phyloP scores from a whole-genome alignment of 2,113 vertebrate genomes.

The Dicerorhinus sumatrensis region DNA sequence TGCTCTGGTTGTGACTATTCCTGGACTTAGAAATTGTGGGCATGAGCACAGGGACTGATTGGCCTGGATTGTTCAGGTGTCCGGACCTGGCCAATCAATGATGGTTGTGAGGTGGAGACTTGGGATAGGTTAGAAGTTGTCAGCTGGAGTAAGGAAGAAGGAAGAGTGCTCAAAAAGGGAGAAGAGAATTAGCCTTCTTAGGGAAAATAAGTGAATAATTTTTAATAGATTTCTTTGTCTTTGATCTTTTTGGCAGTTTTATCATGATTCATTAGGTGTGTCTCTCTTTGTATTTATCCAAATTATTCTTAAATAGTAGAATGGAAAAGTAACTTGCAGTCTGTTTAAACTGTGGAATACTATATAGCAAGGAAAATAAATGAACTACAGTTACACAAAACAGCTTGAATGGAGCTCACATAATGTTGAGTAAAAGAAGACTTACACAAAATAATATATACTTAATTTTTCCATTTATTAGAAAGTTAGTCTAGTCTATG shows the following conservation, averaged over 20 bases:
- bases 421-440: slow-evolving; percentile 12
- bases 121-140: not conserved
- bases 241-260: not conserved
- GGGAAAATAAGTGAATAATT: not conserved
- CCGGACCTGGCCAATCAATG: not conserved
- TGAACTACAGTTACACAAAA: not conserved
- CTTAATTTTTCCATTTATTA: not conserved
- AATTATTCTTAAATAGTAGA: slow-evolving; percentile 14
- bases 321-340: not conserved
- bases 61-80: not conserved
- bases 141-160: not conserved
- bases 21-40: not conserved
- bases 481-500: not conserved
- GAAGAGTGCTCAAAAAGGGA: not conserved
- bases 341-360: not conserved
- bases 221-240: not conserved
- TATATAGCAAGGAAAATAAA: not conserved
- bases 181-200: not conserved
- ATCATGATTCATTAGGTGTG: not conserved
- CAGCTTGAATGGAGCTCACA: not conserved
- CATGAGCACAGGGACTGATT: not conserved
- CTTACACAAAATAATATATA: not conserved
- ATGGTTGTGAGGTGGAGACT: not conserved
- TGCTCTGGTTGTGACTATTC: not conserved
- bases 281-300: not conserved